Conservation (phyloP, 1,140 invertebrate species). For the Lerema accius region DNA sequence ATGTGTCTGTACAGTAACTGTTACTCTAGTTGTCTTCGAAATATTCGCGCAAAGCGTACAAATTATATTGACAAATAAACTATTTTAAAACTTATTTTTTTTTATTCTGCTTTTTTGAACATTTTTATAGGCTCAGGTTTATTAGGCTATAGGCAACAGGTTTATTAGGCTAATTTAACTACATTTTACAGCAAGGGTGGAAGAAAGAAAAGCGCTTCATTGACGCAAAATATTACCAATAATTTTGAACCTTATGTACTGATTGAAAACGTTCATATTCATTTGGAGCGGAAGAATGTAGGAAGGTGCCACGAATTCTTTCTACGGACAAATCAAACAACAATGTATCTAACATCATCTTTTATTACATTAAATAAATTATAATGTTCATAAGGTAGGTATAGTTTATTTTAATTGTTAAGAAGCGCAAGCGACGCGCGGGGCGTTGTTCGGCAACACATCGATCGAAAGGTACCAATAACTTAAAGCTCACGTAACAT, state of each 20-base stretch:
- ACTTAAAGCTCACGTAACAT: constrained; percentile 56
- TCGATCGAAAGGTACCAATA: constrained; percentile 45
- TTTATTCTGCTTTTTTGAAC: no score
- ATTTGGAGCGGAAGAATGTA: no score
- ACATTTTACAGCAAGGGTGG: no score
- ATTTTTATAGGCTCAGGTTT: no score
- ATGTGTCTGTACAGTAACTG: background rate
- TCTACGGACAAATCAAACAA: constrained; percentile 46
- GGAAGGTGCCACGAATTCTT: no score
- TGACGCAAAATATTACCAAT: no score
- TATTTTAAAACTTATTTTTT: constrained; percentile 48
- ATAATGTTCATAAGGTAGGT: constrained; percentile 73
- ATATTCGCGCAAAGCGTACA: constrained; percentile 44
- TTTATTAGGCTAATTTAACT: no score
- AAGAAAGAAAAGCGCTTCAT: no score
- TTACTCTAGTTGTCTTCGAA: background rate
- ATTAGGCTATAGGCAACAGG: no score
- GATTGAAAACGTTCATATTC: no score
- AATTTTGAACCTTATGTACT: no score
- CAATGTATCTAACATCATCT: constrained; percentile 69
- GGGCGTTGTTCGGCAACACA: constrained; percentile 46
- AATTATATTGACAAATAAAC: constrained; percentile 50
- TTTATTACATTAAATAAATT: constrained; percentile 79
- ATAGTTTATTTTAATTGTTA: constrained; percentile 57
- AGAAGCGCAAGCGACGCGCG: constrained; percentile 60